Evolutionary conservation across 2,113 vertebrate species (phyloP).

Genomic region (Egretta garzetta): DNA sequence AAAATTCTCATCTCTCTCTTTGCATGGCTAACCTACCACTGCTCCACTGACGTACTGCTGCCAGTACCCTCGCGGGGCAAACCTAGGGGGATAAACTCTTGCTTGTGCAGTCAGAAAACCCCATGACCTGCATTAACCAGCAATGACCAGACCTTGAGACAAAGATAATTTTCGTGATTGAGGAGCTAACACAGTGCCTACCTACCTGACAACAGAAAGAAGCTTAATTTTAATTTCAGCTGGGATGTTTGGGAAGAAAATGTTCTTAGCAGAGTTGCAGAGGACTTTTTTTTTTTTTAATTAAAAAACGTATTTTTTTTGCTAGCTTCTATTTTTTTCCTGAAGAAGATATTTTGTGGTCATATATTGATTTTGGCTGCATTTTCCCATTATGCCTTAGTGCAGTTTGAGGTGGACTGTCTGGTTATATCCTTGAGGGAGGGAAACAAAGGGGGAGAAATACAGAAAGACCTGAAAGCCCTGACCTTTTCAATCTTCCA

Average conservation of each 20-base stretch:
- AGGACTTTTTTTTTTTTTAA: neutral
- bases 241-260: neutral
- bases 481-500: conserved; percentile 9
- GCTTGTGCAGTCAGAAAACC: neutral
- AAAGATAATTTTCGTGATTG: neutral
- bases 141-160: neutral
- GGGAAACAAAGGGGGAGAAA: neutral
- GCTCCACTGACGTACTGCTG: neutral
- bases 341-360: neutral
- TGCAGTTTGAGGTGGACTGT: neutral
- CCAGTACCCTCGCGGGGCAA: neutral
- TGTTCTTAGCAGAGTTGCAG: neutral
- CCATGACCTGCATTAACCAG: neutral
- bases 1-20: neutral
- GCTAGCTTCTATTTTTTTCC: neutral
- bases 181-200: neutral
- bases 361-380: neutral
- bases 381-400: neutral
- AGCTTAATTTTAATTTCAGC: neutral
- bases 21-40: neutral
- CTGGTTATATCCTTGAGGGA: neutral
- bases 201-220: neutral
- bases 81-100: neutral
- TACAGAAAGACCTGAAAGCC: neutral
- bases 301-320: neutral